Base-by-base conservation (phyloP, 1,140 invertebrate species). In the Cydia splendana region DNA sequence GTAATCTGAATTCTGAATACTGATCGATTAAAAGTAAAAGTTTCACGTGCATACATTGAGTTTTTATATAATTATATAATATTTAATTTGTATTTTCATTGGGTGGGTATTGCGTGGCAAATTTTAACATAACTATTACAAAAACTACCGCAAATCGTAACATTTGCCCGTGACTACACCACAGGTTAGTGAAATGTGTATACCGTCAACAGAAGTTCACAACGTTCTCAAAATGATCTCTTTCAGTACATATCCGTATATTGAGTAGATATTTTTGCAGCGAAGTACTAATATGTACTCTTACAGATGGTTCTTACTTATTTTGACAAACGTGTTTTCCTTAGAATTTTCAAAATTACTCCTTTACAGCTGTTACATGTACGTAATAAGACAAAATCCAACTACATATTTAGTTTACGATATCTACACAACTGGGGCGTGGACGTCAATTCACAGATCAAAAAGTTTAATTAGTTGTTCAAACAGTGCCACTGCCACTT, bases 1-100 rank as follows among this genome's bases (percentile, higher is more conserved):
- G 87, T 84, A 90, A 88, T 92, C 89, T 87, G 87, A 89, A 91
- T 91, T 92, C 89, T 87, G 87, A 89, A 91, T 91, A 87, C 84
- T 90, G 84, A 91, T 91, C 81, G 84, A 87, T 84, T 87, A 88
- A 89, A 88, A 91, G 90, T n/a, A 90, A 91, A 88, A 91, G 90
- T 89, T 80, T 62, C 73, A 78, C 77, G 74, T 82, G 85, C 82
- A 79, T 79, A 69, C 69, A 81, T 77, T 79, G 75, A 79, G 77
- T 78, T 85, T 86, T 83, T 82, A 83, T 79, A 84, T 79, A 80
- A 83, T 82, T 82, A 83, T 78, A 84, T 79, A 80, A 84, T 82
- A 76, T 78, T 79, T 76, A 15, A 20, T 51, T 79, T 78, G 79
- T 81, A 83, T 86, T 83, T 81, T 80, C 75, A 42, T 42, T 78